Base-by-base conservation (phyloP, 2,888 invertebrate species). In the Rhagophthalmus giganteus region DNA sequence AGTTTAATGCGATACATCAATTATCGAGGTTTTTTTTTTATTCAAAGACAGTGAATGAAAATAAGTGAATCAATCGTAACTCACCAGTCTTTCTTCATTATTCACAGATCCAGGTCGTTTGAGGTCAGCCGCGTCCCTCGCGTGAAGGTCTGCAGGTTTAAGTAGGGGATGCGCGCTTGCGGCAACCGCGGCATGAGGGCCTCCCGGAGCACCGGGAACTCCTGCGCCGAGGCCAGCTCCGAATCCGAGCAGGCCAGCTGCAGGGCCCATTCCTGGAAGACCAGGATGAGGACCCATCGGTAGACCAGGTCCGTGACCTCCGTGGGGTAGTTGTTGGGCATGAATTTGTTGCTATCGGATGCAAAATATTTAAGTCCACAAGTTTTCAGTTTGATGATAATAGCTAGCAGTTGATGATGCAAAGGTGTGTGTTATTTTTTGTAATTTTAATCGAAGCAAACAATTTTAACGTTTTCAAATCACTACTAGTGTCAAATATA, bases 11-110 rank as follows among this genome's bases (percentile, higher is more conserved):
- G 7, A 20, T 20, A 9, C 10, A 30, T 10, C 5, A 30, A 16
- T 9, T 20, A 7, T 9, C 13, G 10, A 11, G 13, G 11, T 3
- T 2, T 31, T 10, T 31, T 31, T 31, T 8, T 5, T 31, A 31
- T 3, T n/a, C n/a, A n/a, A n/a, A n/a, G n/a, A n/a, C n/a, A n/a
- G n/a, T n/a, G 10, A 10, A 12, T 12, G 10, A 2, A 12, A 10
- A 30, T 30, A 25, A 42, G 33, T 20, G 14, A 15, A 42, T 9
- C 11, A 45, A 48, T 16, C n/a, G 15, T 25, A 9, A 26, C 34
- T 27, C 20, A 75, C 75, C 74, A 75, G 72, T 73, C 75, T 71
- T 71, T 75, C 75, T 53, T 75, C 75, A 9, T 72, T 69, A 53
- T 71, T 71, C 8, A 70, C 69, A 37, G 73, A 72, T 47, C 70